These are phyloP conservation scores for Cecidostiba fungosa DNA, from an alignment of 2,888 invertebrate genomes.

Conservation along the genomic window DNA sequence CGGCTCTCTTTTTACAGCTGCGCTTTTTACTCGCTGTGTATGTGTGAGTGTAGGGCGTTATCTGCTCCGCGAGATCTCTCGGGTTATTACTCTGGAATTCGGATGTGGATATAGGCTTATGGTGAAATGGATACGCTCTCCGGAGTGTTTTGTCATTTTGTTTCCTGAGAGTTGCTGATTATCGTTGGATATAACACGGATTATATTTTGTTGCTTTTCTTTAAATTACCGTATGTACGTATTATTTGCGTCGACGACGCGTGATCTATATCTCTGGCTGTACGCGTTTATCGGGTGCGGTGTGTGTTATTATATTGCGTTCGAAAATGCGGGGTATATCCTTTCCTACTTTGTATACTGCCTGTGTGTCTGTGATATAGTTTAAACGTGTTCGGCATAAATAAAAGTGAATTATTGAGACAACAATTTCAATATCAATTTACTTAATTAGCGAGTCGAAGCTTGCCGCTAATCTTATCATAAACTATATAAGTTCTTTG, in stretches of 20 bases:
- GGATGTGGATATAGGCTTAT: background rate
- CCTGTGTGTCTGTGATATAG: background rate
- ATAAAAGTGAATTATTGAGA: conserved; percentile 11
- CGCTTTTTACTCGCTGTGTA: conserved; percentile 10
- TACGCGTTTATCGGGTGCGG: background rate
- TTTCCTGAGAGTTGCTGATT: background rate
- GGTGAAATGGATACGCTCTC: conserved; percentile 11
- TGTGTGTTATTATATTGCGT: background rate
- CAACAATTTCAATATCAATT: conserved; percentile 10
- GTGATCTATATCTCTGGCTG: background rate
- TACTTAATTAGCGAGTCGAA: conserved; percentile 12
- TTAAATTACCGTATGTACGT: background rate
- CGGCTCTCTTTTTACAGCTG: background rate
- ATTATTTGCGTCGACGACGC: conserved; percentile 1
- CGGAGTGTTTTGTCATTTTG: background rate
- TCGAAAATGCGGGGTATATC: conserved; percentile 8
- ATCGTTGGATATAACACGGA: background rate
- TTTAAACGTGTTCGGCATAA: background rate
- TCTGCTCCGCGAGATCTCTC: background rate
- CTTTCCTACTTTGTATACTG: background rate
- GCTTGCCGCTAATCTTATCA: background rate
- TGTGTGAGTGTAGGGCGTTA: background rate
- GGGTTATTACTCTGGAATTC: conserved; percentile 32
- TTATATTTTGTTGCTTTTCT: background rate
- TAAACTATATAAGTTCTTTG: conserved; percentile 29